Conservation (phyloP, 2,888 invertebrate genomes). For the Synergus itoensis region DNA sequence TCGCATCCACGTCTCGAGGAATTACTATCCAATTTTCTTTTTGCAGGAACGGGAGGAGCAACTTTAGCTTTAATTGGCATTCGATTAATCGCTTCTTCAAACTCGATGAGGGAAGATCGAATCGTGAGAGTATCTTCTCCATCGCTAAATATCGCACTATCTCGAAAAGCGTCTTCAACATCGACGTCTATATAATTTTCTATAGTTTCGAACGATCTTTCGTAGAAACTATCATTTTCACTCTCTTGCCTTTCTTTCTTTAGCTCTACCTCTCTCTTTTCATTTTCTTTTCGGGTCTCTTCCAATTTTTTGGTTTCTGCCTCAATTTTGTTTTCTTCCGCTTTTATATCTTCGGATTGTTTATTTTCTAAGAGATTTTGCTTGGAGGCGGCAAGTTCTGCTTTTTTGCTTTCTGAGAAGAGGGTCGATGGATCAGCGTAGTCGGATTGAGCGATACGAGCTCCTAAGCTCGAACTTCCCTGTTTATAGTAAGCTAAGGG, state of each 20-base stretch:
- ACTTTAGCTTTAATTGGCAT: slow-evolving; percentile 54
- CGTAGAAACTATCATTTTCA: slow-evolving; percentile 86
- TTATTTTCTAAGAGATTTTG: slow-evolving; percentile 10
- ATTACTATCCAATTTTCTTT: slow-evolving; percentile 43
- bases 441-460: slow-evolving; percentile 92
- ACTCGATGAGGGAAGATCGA: slow-evolving; percentile 44
- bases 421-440: slow-evolving; percentile 90
- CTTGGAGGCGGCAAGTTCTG: slow-evolving; percentile 42
- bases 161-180: slow-evolving; percentile 85
- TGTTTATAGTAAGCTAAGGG: slow-evolving; percentile 82
- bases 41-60: slow-evolving; percentile 69
- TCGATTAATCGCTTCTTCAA: slow-evolving; percentile 40
- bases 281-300: slow-evolving; percentile 19
- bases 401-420: slow-evolving; percentile 76
- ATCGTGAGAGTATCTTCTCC: slow-evolving; percentile 79
- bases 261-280: slow-evolving; percentile 39
- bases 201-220: slow-evolving; percentile 86
- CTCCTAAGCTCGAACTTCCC: slow-evolving; percentile 90
- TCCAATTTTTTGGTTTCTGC: slow-evolving; percentile 43
- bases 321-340: slow-evolving; percentile 9
- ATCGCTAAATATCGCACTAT: slow-evolving; percentile 91
- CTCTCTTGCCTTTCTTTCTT: slow-evolving; percentile 8
- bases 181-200: slow-evolving; percentile 85
- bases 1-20: background rate
- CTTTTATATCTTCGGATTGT: slow-evolving; percentile 32